Conservation (phyloP, 2,113 vertebrate genomes). For the Gobio gobio region DNA sequence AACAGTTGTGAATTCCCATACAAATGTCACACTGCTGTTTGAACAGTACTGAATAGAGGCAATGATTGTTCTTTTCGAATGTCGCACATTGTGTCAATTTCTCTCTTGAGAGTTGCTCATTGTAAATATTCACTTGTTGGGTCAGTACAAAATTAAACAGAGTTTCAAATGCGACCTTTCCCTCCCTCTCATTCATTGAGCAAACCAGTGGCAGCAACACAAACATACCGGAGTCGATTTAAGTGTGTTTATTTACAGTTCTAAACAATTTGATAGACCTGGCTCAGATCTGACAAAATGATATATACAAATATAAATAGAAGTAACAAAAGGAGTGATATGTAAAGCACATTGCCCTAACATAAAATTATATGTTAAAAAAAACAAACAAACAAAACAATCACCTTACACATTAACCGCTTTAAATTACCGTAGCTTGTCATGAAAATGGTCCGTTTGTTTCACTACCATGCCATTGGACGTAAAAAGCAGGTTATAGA, state of each 20-base stretch:
- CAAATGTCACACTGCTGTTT: slow-evolving; percentile 3
- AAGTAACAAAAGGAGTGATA: slow-evolving; percentile 74
- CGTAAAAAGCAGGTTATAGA: slow-evolving; percentile 25
- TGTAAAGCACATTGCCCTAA: slow-evolving; percentile 46
- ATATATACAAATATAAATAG: slow-evolving; percentile 71
- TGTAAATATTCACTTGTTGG: slow-evolving; percentile 22
- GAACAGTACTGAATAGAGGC: background rate
- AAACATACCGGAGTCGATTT: slow-evolving; percentile 53
- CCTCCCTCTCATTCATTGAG: slow-evolving; percentile 7
- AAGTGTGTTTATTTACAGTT: slow-evolving; percentile 76
- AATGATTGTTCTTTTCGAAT: background rate
- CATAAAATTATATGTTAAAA: slow-evolving; percentile 33
- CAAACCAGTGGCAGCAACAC: slow-evolving; percentile 28
- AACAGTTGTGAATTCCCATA: background rate
- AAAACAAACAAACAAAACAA: slow-evolving; percentile 46
- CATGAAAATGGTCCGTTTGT: slow-evolving; percentile 32
- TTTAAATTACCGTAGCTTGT: slow-evolving; percentile 16
- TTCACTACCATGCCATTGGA: slow-evolving; percentile 25
- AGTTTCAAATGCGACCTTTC: slow-evolving; percentile 1
- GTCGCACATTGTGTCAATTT: slow-evolving; percentile 4
- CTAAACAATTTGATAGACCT: slow-evolving; percentile 68
- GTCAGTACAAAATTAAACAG: slow-evolving; percentile 8
- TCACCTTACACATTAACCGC: background rate
- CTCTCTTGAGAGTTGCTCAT: slow-evolving; percentile 11
- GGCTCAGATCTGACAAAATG: slow-evolving; percentile 68